Evolutionary conservation across 2,113 vertebrate genomes (phyloP).

Genomic region (Cebus imitator): DNA sequence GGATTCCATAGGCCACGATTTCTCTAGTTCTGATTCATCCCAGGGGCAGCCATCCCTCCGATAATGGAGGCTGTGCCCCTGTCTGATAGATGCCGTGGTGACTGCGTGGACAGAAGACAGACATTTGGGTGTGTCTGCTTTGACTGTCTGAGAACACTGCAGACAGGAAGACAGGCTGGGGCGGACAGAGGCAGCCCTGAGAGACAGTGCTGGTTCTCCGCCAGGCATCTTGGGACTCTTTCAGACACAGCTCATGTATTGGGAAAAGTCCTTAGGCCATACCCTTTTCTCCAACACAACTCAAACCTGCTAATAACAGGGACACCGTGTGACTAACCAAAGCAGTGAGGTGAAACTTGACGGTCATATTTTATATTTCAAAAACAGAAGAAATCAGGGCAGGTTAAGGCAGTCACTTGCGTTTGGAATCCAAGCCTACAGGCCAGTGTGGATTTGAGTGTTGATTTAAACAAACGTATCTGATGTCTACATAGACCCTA

Average conservation of each 20-base stretch:
- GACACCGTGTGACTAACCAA: not conserved
- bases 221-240: not conserved
- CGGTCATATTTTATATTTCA: not conserved
- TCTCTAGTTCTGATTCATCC: not conserved
- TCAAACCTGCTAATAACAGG: fast-evolving
- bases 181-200: not conserved
- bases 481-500: slow-evolving; percentile 66
- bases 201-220: not conserved
- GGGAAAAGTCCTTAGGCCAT: not conserved
- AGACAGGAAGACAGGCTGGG: not conserved
- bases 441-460: slow-evolving; percentile 55
- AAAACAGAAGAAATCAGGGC: not conserved
- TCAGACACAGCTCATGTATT: not conserved
- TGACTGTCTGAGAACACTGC: not conserved
- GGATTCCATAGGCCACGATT: not conserved
- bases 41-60: not conserved
- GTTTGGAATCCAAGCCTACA: not conserved
- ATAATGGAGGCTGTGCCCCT: not conserved
- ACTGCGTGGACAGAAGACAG: not conserved
- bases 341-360: not conserved
- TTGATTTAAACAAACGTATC: slow-evolving; percentile 68
- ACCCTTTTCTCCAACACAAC: not conserved
- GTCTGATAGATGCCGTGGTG: fast-evolving
- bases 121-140: fast-evolving
- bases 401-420: not conserved